These are phyloP conservation scores for Pangasius mekongensis DNA, from an alignment of 2,797 vertebrate species.

Conservation along the genomic window DNA sequence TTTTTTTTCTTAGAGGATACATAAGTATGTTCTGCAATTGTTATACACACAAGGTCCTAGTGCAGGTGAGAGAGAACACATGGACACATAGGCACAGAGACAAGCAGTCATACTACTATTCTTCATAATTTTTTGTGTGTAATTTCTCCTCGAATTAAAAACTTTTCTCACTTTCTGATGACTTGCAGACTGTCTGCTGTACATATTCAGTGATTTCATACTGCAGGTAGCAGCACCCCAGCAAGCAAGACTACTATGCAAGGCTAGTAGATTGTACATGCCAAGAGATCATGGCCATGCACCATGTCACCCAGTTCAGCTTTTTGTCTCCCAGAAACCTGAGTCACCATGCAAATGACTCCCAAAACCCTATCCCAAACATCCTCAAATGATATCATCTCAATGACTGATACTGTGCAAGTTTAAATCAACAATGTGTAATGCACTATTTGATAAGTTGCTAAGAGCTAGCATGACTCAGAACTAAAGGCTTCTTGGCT, in stretches of 20 bases:
- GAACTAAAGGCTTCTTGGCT: constrained; percentile 18
- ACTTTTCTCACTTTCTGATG: neutral
- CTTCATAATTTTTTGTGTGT: neutral
- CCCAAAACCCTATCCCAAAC: neutral
- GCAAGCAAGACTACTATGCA: constrained; percentile 42
- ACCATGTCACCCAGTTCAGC: neutral
- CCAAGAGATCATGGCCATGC: constrained; percentile 3
- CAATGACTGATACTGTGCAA: neutral
- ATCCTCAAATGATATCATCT: constrained; percentile 15
- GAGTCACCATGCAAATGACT: neutral
- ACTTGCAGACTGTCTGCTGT: neutral
- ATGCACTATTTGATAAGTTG: constrained; percentile 1
- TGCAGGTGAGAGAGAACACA: neutral
- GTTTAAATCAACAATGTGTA: constrained; percentile 8
- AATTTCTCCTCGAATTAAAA: neutral
- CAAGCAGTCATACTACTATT: neutral
- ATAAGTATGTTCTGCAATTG: neutral
- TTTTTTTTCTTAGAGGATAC: neutral
- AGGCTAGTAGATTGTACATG: constrained; percentile 3
- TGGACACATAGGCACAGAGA: neutral
- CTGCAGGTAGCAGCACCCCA: neutral
- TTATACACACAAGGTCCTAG: neutral
- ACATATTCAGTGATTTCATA: neutral
- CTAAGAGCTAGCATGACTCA: constrained; percentile 37
- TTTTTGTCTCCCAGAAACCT: neutral